Conservation (phyloP, 1,140 invertebrate species). For the Bombus balteatus region DNA sequence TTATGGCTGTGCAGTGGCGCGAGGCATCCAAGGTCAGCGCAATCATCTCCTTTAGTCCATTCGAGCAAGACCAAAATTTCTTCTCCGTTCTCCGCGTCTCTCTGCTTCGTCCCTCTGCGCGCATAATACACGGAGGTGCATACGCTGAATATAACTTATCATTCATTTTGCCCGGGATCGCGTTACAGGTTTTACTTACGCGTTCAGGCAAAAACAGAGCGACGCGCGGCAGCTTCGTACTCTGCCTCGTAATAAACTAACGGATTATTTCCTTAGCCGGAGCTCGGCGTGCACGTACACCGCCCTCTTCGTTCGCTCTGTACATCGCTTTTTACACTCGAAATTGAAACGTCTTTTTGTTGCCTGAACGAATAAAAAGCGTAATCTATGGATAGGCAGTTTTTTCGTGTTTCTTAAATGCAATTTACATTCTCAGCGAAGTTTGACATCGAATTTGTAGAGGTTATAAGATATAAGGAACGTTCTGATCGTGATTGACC, state of each 20-base stretch:
- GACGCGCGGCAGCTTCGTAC: constrained; percentile 30
- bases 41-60: constrained; percentile 68
- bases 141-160: constrained; percentile 33
- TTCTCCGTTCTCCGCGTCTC: not conserved
- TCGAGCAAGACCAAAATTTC: constrained; percentile 66
- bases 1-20: constrained; percentile 62
- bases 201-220: constrained; percentile 40
- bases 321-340: not conserved
- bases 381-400: not conserved
- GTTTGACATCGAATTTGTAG: not conserved
- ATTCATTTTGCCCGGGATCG: constrained; percentile 42
- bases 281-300: not conserved
- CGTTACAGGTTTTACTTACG: constrained; percentile 52
- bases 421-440: not conserved
- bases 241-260: constrained; percentile 60
- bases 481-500: not conserved
- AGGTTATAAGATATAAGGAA: not conserved
- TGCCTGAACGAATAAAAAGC: too few species aligned
- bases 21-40: constrained; percentile 70
- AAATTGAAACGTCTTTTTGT: constrained; percentile 9
- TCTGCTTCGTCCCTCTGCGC: not conserved
- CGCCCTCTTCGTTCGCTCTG: not conserved
- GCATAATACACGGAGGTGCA: constrained; percentile 18
- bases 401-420: not conserved
- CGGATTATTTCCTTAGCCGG: constrained; percentile 56